phyloP scores from a whole-genome alignment of 2,113 vertebrate species.

The Catharus bicknelli region DNA sequence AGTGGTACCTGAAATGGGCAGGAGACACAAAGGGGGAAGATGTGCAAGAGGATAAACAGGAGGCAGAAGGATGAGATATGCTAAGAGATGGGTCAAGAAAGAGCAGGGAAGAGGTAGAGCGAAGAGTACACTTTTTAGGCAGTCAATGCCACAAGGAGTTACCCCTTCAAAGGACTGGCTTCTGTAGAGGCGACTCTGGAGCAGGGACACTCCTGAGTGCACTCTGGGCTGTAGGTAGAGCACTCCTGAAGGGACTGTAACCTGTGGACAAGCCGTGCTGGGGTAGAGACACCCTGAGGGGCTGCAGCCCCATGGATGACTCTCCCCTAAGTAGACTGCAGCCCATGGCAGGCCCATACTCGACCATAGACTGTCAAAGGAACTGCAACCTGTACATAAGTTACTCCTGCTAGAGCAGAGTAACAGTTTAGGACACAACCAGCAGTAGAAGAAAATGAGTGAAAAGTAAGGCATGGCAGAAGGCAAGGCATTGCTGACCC shows the following conservation, averaged over 20 bases:
- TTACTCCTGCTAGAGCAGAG: background rate
- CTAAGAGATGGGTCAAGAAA: background rate
- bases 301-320: no score
- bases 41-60: rapidly evolving
- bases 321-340: background rate
- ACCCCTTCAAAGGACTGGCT: background rate
- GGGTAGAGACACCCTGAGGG: no score
- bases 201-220: background rate
- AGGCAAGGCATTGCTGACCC: background rate
- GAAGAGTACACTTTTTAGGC: rapidly evolving
- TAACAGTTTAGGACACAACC: background rate
- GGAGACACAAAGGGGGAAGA: background rate
- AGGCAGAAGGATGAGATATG: background rate
- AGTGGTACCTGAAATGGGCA: background rate
- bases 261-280: background rate
- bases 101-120: background rate
- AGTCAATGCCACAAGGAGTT: rapidly evolving
- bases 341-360: rapidly evolving
- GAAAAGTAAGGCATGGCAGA: background rate
- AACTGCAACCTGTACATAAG: background rate
- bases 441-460: background rate
- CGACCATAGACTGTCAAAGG: background rate
- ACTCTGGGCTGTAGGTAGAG: background rate
- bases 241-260: background rate
- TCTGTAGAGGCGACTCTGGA: background rate